A percentile compares a stretch with the other conserved stretches of the same genome.
phyloP scores from a whole-genome alignment of 2,797 vertebrate species.

The Enteromius anoplus region DNA sequence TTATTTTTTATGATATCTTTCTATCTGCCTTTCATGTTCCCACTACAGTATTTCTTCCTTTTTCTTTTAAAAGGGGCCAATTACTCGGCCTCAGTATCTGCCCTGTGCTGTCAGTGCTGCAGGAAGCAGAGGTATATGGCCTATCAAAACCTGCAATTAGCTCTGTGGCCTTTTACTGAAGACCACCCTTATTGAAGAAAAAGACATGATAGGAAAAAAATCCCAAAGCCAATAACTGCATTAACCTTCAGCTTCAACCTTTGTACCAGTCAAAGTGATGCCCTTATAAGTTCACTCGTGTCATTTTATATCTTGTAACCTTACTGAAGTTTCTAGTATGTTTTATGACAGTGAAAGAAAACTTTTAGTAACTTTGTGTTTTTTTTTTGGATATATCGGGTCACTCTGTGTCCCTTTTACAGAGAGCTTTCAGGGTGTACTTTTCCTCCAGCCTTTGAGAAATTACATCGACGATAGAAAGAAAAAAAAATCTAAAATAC shows the following conservation, averaged over 20 bases:
- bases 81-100: conserved; percentile 50
- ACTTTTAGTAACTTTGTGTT: not conserved
- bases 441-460: not conserved
- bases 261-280: conserved; percentile 27
- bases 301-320: conserved; percentile 15
- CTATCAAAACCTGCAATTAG: conserved; percentile 54
- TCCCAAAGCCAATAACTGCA: conserved; percentile 33
- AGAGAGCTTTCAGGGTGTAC: not conserved
- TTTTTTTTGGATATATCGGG: not conserved
- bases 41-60: conserved; percentile 11
- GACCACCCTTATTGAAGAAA: conserved; percentile 18
- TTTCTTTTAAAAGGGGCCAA: conserved; percentile 52
- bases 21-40: conserved; percentile 27
- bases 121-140: conserved; percentile 41
- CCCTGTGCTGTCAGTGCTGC: conserved; percentile 25
- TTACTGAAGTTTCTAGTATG: not conserved
- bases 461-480: not conserved
- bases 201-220: conserved; percentile 28
- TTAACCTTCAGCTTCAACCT: conserved; percentile 40
- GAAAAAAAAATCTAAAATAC: not conserved
- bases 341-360: not conserved
- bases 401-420: not conserved
- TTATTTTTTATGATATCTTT: not conserved
- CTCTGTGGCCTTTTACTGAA: conserved; percentile 55
- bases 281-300: conserved; percentile 31